Evolutionary conservation across 2,113 vertebrate species (phyloP).

Genomic region (Hyaena hyaena): DNA sequence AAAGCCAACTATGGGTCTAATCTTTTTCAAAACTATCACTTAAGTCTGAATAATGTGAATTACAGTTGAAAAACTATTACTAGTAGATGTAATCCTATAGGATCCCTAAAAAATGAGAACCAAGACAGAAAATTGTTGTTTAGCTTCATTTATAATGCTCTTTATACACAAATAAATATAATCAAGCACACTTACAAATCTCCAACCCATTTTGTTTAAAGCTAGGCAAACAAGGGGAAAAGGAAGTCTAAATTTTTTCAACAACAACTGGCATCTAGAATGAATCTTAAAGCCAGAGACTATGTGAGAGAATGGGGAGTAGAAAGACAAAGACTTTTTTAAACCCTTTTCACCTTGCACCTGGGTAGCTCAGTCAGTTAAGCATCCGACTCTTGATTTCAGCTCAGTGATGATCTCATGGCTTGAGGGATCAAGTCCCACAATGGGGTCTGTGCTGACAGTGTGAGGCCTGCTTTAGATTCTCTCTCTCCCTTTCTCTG

Average conservation of each 20-base stretch:
- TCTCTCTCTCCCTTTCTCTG: no score
- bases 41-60: neutral
- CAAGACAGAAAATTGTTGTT: neutral
- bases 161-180: neutral
- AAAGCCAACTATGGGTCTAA: neutral
- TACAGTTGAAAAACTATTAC: conserved; percentile 17
- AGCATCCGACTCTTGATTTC: no score
- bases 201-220: conserved; percentile 9
- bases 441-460: no score
- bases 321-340: neutral
- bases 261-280: neutral
- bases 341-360: neutral
- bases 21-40: neutral
- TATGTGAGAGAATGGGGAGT: neutral
- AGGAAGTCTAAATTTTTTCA: neutral
- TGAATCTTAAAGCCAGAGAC: conserved; percentile 23
- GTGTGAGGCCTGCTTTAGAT: no score
- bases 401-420: no score
- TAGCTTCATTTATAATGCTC: neutral
- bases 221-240: neutral
- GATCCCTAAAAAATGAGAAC: neutral
- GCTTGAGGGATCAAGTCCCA: no score
- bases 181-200: conserved; percentile 4
- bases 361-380: no score
- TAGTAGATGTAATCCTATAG: neutral